phyloP scores from a whole-genome alignment of 2,113 vertebrate genomes.

The Piprites chloris region DNA sequence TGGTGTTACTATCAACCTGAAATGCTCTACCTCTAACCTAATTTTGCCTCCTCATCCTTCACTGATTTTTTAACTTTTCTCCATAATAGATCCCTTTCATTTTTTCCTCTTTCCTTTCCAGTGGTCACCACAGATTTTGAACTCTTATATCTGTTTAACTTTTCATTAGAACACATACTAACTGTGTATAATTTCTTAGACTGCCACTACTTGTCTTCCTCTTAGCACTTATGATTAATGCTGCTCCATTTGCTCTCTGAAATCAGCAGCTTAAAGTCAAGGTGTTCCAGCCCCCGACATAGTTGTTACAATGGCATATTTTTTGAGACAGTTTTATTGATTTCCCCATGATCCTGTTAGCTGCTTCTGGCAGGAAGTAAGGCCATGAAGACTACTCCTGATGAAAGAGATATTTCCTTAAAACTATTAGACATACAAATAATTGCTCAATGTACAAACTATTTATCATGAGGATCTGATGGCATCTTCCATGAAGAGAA shows the following conservation, averaged over 20 bases:
- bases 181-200: neutral
- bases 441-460: neutral
- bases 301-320: neutral
- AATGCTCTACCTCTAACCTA: neutral
- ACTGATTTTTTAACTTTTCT: neutral
- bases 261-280: neutral
- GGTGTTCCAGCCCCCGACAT: neutral
- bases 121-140: neutral
- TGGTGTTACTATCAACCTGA: neutral
- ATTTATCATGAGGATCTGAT: neutral
- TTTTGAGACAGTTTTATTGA: neutral
- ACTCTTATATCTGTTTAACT: neutral
- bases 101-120: neutral
- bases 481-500: neutral
- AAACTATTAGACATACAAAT: neutral
- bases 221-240: neutral
- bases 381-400: neutral
- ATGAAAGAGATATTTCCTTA: neutral
- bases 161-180: neutral
- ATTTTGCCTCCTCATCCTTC: neutral
- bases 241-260: neutral
- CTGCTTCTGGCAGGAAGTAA: neutral
- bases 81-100: fast-evolving
- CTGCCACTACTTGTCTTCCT: neutral
- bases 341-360: neutral